Conservation (phyloP, 2,888 invertebrate species). For the Serripes groenlandicus region DNA sequence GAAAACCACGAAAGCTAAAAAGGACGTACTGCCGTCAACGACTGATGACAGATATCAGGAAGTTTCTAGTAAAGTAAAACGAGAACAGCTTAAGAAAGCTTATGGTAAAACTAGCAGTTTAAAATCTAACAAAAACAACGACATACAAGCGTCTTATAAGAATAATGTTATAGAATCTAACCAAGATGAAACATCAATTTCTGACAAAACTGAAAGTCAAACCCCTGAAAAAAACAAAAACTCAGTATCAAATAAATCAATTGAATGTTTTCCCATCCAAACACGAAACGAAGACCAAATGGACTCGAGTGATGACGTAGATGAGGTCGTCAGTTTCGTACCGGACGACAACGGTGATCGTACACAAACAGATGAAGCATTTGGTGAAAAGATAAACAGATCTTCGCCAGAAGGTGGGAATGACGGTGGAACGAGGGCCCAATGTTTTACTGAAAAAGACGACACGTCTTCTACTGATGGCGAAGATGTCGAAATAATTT, state of each 20-base stretch:
- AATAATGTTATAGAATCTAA: too few species aligned
- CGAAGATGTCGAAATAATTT: conserved; percentile 63
- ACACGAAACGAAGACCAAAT: not conserved
- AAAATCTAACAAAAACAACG: not conserved
- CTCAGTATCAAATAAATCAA: not conserved
- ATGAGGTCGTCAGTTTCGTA: not conserved
- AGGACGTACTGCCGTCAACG: conserved; percentile 7
- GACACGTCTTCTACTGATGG: conserved; percentile 51
- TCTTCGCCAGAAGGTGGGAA: not conserved
- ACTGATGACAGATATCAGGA: conserved; percentile 28
- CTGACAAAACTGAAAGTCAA: not conserved
- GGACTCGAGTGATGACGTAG: not conserved
- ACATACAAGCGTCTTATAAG: not conserved
- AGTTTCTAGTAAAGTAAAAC: conserved; percentile 16
- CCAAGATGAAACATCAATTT: too few species aligned
- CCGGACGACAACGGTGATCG: not conserved
- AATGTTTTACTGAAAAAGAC: too few species aligned
- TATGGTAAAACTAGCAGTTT: not conserved
- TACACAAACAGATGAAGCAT: not conserved
- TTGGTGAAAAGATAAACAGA: not conserved
- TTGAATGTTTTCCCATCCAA: not conserved
- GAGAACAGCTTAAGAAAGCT: not conserved
- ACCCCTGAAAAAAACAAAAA: not conserved
- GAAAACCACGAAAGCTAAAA: conserved; percentile 48
- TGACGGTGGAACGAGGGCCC: too few species aligned